phyloP scores from a whole-genome alignment of 2,113 vertebrate genomes.

The Channa maculata region DNA sequence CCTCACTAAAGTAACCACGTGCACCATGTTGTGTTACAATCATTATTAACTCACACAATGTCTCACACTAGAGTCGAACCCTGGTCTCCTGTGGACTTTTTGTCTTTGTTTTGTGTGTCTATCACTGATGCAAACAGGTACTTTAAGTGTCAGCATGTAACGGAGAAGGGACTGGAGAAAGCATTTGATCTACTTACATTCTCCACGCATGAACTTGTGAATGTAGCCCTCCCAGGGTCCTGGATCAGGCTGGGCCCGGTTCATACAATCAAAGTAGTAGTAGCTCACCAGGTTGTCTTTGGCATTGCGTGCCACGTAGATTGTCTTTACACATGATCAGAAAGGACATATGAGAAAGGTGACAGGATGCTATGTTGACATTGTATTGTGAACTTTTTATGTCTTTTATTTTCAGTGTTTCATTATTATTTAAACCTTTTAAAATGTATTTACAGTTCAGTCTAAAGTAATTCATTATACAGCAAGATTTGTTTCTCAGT shows the following conservation, averaged over 20 bases:
- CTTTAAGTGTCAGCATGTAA: no score
- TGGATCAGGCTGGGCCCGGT: constrained; percentile 82
- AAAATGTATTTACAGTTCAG: neutral
- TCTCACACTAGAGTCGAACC: no score
- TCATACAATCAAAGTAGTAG: constrained; percentile 91
- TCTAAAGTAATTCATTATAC: neutral
- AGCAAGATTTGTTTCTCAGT: neutral
- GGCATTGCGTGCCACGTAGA: constrained; percentile 91
- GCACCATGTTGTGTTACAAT: no score
- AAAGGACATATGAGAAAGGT: neutral
- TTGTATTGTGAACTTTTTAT: neutral
- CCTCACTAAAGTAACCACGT: no score
- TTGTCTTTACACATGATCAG: constrained; percentile 74
- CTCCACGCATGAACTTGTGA: constrained; percentile 86
- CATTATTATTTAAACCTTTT: neutral
- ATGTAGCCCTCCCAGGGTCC: constrained; percentile 88
- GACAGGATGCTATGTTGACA: neutral
- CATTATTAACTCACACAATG: no score
- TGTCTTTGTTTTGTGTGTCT: no score
- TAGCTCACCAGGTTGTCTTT: constrained; percentile 92
- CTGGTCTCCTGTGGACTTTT: no score
- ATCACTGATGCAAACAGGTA: no score
- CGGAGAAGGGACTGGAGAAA: no score
- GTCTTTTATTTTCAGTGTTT: neutral
- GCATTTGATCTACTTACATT: constrained; percentile 77